Evolutionary conservation across 2,113 vertebrate species (phyloP).

Genomic region (Australoheros scitulus): DNA sequence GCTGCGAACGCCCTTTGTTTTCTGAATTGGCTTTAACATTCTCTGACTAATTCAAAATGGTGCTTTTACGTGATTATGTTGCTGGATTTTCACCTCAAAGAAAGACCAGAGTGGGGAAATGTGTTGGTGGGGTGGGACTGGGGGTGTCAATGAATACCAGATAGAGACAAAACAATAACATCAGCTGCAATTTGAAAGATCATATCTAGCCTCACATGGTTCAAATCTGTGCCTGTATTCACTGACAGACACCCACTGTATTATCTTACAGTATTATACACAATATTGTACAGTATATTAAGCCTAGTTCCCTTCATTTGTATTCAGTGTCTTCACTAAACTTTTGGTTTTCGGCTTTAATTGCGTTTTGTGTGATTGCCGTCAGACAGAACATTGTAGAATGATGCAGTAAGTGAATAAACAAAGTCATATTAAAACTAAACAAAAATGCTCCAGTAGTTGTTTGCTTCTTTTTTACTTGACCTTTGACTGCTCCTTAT

Average conservation of each 20-base stretch:
- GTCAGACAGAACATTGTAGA: not conserved
- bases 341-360: not conserved
- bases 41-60: slow-evolving; percentile 32
- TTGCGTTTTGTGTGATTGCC: not conserved
- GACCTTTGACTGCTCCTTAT: slow-evolving; percentile 50
- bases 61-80: slow-evolving; percentile 33
- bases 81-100: slow-evolving; percentile 30
- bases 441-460: not conserved
- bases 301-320: not conserved
- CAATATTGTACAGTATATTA: slow-evolving; percentile 13
- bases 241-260: slow-evolving; percentile 25
- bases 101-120: not conserved
- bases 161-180: slow-evolving; percentile 73
- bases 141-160: slow-evolving; percentile 40
- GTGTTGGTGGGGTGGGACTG: not conserved
- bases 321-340: not conserved
- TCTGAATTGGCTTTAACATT: slow-evolving; percentile 51
- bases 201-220: slow-evolving; percentile 63
- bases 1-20: slow-evolving; percentile 62
- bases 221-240: slow-evolving; percentile 52
- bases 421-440: not conserved
- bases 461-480: not conserved
- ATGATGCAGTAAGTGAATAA: not conserved
- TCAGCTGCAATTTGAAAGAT: slow-evolving; percentile 56
- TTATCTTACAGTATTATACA: slow-evolving; percentile 34